Evolutionary conservation across 2,888 invertebrate species (phyloP), one percentile per base, ranked within the genome.

Genomic region (Spicauda simplicius): DNA sequence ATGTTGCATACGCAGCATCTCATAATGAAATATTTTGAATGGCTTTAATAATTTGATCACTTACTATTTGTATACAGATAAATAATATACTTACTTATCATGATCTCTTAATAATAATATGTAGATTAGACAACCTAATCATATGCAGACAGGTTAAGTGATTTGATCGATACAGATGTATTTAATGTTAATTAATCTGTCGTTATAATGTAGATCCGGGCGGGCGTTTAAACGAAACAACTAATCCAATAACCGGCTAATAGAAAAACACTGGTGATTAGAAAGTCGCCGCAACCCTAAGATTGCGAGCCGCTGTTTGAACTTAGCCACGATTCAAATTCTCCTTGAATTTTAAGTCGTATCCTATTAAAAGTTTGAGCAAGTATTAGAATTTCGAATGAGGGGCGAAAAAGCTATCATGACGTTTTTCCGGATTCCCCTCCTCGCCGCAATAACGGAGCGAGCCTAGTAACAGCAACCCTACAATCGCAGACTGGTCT

Each of bases 321-420:
- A 88, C 84, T 87, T 86, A 82, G 76, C 82, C 80, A 75, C 80
- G 76, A 84, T 83, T 85, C 81, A 86, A 85, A 86, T 87, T 88
- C 85, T 85, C 84, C 80, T 86, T 87, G 89, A 91, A 90, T 90
- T 87, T 90, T 86, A 89, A 91, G 86, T 89, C 85, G 86, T 87
- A 91, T 90, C 91, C 89, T 91, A 92, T 92, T 92, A 92, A 92
- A 93, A 93, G 90, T 93, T 92, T 88, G 85, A 76, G 80, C 81
- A 90, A 90, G 91, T 91, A 92, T 92, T 90, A 88, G 90, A 92
- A 92, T 90, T 90, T 85, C 83, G 87, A 90, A 91, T 88, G 89
- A 91, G 89, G 88, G 90, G 88, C 82, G 87, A 87, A 88, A 48
- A 89, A 90, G 90, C 90, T 87, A 90, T 90, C 87, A 84, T 83